Conservation (phyloP, 1,140 invertebrate genomes). For the Nasonia longicornis region DNA sequence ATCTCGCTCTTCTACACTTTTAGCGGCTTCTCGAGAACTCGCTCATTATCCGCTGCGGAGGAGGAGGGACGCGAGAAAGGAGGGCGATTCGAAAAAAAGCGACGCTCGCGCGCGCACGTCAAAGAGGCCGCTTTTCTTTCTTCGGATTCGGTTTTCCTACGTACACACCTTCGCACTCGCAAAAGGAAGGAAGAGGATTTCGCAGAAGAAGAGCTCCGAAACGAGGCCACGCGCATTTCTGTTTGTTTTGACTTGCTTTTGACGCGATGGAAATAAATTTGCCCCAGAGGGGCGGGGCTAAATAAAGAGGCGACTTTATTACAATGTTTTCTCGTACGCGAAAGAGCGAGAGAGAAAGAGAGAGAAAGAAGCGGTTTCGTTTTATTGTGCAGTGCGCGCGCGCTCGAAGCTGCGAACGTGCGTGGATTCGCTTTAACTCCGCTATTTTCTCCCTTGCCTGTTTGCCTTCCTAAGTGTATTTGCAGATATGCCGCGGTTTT, state of each 20-base stretch:
- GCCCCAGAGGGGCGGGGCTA: neutral
- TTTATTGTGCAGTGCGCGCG: neutral
- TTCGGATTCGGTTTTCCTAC: neutral
- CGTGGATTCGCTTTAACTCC: neutral
- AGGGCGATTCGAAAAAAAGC: neutral
- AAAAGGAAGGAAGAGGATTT: neutral
- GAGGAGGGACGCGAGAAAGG: neutral
- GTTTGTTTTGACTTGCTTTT: slow-evolving; percentile 33
- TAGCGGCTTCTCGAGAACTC: neutral
- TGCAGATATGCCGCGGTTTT: neutral
- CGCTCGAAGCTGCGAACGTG: too few species aligned
- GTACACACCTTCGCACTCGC: neutral
- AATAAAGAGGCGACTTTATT: slow-evolving; percentile 35
- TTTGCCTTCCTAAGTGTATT: neutral
- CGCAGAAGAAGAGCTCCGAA: slow-evolving; percentile 13
- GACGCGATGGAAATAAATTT: slow-evolving; percentile 32
- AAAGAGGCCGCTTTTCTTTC: slow-evolving; percentile 13
- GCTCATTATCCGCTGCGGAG: too few species aligned
- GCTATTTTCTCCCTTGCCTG: neutral
- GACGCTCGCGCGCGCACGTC: neutral
- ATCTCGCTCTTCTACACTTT: neutral
- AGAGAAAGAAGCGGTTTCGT: neutral
- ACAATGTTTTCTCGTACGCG: slow-evolving; percentile 11
- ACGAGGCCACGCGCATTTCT: slow-evolving; percentile 6
- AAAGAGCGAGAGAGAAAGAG: neutral